Evolutionary conservation across 2,797 vertebrate species (phyloP), one percentile per base, ranked within the genome.

Genomic region (Poecilia picta): DNA sequence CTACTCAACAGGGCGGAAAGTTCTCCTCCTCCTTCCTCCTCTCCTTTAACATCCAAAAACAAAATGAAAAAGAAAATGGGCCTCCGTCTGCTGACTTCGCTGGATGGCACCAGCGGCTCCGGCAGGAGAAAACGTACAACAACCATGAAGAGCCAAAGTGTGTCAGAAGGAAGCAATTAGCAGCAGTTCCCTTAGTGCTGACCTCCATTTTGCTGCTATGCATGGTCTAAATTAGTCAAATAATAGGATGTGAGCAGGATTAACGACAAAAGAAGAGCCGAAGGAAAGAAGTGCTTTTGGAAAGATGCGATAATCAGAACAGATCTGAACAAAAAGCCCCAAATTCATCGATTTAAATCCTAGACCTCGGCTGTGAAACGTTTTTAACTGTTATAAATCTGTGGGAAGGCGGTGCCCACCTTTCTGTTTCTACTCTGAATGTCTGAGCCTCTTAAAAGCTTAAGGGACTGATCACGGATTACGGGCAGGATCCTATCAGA

Each of bases 91-190:
- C 85, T 23, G 62, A 82, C 74, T 73, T 33, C 74, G 46, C 64
- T 1, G 0, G 72, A 79, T 4, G 3, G 36, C 31, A 23, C 72
- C 80, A 80, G 81, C 55, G 6, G 11, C 83, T 53, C 74, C 11
- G 33, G 66, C 59, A 0, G 18, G 76, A 71, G 75, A 57, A 41
- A 83, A 83, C 82, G 33, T 68, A 87, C 72, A 78, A 79, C 72
- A 88, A 51, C 76, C 51, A 10, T 20, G 72, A 70, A 84, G 74
- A 59, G 43, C 79, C 74, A 81, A 89, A 90, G 80, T 81, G 72
- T 89, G 88, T 89, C 87, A 89, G 85, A 86, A 75, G 81, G 83
- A 89, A 87, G 85, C 85, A 89, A 92, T 92, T 90, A 91, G 81
- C 18, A 23, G 78, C 75, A 43, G 74, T 81, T 87, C 76, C 79